Conservation (phyloP, 2,797 vertebrate species). For the Perodicticus potto region DNA sequence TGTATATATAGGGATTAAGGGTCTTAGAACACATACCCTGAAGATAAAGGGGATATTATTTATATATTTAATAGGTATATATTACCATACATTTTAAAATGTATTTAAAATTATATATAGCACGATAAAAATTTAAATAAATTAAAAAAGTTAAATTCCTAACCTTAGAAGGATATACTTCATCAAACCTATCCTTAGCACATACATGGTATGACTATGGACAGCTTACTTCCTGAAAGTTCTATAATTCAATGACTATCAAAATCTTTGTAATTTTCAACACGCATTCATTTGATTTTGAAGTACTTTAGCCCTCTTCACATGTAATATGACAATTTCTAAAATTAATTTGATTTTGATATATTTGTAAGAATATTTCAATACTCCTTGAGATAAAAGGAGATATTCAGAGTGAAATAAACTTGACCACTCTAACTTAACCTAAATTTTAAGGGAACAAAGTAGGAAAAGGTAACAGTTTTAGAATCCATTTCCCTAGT, state of each 20-base stretch:
- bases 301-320: slow-evolving; percentile 45
- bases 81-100: not conserved
- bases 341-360: slow-evolving; percentile 59
- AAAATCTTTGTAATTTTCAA: not conserved
- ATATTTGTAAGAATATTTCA: not conserved
- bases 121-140: not conserved
- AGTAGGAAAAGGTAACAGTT: not conserved
- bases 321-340: slow-evolving; percentile 53
- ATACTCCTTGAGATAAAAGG: slow-evolving; percentile 1
- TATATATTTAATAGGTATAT: not conserved
- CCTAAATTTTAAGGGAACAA: slow-evolving; percentile 36
- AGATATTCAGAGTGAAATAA: not conserved
- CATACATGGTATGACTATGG: not conserved
- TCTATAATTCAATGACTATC: slow-evolving; percentile 45
- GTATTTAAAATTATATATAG: not conserved
- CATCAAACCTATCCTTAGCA: slow-evolving; percentile 13
- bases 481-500: slow-evolving; percentile 13
- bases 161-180: slow-evolving; percentile 42
- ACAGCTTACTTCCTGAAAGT: not conserved
- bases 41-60: not conserved
- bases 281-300: slow-evolving; percentile 15
- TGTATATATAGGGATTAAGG: not conserved
- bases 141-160: slow-evolving; percentile 42
- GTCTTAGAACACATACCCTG: not conserved
- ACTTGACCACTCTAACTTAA: slow-evolving; percentile 30